Base-by-base conservation (phyloP, 2,113 vertebrate species). In the Caracal caracal region DNA sequence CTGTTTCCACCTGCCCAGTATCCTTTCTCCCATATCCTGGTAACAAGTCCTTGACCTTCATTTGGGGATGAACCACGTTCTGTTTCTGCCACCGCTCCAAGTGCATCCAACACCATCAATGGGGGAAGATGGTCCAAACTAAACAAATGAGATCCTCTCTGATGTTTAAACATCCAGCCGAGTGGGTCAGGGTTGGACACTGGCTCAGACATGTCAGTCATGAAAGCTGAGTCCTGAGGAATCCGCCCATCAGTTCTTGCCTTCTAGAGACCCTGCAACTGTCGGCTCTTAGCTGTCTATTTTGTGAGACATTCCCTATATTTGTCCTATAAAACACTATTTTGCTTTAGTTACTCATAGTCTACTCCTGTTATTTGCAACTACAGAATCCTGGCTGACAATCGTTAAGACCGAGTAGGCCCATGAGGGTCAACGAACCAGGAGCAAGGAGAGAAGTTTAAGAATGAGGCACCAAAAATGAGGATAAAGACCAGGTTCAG, bases 61-160 rank as follows among this genome's bases (percentile, higher is more conserved):
- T 63, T 37, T 40, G 8, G 19, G 26, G 53, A 13, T 3, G 24
- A 17, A 8, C 7, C 53, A 0, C n/a, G 28, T 33, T 56, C 33
- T 86, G 2, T 13, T 71, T 81, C 56, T 2, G 82, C 43, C 59
- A 33, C 12, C 1, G 0, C 9, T 28, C 17, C 5, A 7, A 16
- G 22, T 4, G 37, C 13, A 47, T 19, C 59, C 37, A 40, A 5
- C 2, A 16, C 10, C 9, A 0, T 4, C 6, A 3, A 13, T 1
- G 11, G 1, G 33, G 79, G 51, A 70, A n/a, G 7, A 3, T 1
- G 16, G 9, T 10, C 73, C 17, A 24, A n/a, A 24, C 3, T 4
- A 75, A 51, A 80, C 19, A 11, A 20, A 26, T 81, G 4, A 0
- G 10, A 73, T 15, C 35, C 89, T 70, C 2, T 12, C 71, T 51